Conservation (phyloP, 2,797 vertebrate genomes). For the Dromococcyx pavoninus region DNA sequence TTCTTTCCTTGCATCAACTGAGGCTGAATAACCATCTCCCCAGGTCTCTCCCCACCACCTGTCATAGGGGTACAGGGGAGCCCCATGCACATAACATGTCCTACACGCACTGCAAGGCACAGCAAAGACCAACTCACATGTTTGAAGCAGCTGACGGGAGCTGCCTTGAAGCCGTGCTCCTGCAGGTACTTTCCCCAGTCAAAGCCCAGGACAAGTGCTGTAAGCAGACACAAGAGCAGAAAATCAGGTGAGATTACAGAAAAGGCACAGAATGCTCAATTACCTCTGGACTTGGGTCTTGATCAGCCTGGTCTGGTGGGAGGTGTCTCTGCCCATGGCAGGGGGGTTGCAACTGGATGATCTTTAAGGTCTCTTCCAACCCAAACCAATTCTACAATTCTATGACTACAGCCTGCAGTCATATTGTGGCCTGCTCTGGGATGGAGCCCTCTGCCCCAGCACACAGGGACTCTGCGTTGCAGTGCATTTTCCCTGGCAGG, state of each 20-base stretch:
- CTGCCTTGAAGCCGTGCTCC: constrained; percentile 85
- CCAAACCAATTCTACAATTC: no score
- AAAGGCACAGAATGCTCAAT: not conserved
- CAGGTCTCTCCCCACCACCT: not conserved
- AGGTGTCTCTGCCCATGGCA: no score
- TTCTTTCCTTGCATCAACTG: not conserved
- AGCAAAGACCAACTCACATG: constrained; percentile 83
- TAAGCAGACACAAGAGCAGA: not conserved
- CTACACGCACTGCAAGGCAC: fast-evolving
- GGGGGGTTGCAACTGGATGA: no score
- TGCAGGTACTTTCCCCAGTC: constrained; percentile 92
- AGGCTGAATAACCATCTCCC: not conserved
- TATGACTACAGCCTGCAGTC: not conserved
- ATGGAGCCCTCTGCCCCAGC: not conserved
- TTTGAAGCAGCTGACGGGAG: constrained; percentile 91
- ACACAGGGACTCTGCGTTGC: not conserved
- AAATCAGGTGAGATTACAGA: not conserved
- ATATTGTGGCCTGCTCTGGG: not conserved
- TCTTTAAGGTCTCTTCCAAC: no score
- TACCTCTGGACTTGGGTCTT: not conserved
- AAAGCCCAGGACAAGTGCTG: constrained; percentile 80
- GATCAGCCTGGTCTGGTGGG: no score
- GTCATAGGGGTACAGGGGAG: not conserved
- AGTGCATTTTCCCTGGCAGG: not conserved
- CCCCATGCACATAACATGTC: fast-evolving